Conservation (phyloP, 2,797 vertebrate species). For the Acrossocheilus wenchowensis region DNA sequence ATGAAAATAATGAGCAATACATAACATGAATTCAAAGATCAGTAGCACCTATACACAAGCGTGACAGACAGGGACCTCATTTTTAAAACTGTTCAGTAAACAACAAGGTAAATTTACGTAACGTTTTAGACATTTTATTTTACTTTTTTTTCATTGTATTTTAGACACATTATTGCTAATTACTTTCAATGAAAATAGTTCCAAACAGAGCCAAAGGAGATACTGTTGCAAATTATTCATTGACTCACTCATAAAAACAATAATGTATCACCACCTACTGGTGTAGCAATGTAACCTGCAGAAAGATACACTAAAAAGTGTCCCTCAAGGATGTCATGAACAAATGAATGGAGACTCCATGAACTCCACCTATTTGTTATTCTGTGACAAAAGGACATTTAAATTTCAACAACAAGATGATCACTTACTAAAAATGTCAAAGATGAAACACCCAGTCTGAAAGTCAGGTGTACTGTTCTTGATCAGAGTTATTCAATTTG, state of each 20-base stretch:
- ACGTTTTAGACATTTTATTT: neutral
- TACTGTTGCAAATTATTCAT: neutral
- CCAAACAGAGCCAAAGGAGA: neutral
- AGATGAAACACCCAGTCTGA: neutral
- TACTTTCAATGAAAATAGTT: neutral
- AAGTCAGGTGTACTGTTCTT: constrained; percentile 10
- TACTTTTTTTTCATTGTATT: too few relatives aligned
- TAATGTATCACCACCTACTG: neutral
- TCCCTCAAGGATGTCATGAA: neutral
- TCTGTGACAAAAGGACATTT: neutral
- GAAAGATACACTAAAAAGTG: neutral
- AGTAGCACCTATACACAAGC: neutral
- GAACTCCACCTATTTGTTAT: constrained; percentile 1
- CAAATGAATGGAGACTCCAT: neutral
- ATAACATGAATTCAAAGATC: neutral
- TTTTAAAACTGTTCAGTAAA: neutral
- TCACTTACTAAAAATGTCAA: constrained; percentile 1
- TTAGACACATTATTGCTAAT: neutral
- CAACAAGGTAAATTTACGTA: neutral
- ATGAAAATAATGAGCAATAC: neutral
- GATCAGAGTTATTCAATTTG: constrained; percentile 15
- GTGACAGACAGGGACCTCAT: neutral
- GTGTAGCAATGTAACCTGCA: neutral
- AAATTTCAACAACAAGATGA: constrained; percentile 16
- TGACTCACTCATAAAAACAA: neutral